Base-by-base conservation (phyloP, 1,140 invertebrate species). In the Bombus pascuorum region DNA sequence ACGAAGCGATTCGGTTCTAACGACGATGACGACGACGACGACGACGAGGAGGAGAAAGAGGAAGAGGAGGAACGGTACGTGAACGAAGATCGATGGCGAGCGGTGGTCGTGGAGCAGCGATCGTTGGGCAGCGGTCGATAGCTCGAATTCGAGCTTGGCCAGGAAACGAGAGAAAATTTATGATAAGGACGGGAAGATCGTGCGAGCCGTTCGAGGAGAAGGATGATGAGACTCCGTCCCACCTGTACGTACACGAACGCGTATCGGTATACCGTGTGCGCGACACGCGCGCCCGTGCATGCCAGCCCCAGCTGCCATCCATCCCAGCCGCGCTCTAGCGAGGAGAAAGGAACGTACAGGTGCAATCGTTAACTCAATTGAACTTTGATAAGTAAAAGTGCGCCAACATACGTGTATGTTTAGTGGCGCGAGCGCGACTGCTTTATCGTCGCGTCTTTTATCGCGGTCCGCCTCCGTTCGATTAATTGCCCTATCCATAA, bases 291-390 rank as follows among this genome's bases (percentile, higher is more conserved):
- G 79, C 86, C 65, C 72, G 75, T 81, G 78, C 77, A 39, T 59
- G 74, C 32, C 25, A 37, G 85, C 15, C 66, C 87, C 89, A 90
- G 89, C 89, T 90, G 89, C 89, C 88, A 73, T 42, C 70, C 68
- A 71, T 86, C 57, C 79, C 44, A 25, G 37, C 37, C 68, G 37
- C 68, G 75, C 79, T 81, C 89, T 83, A 86, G 39, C 86, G n/a
- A 80, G 87, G 88, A 90, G 88, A 89, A 90, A 90, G 86, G 88
- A 66, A 90, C 88, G 83, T 90, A 90, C 89, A 90, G 89, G 88
- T 90, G 89, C 89, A 76, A 90, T 90, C 89, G 80, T 90, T 90
- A 85, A 87, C 53, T 90, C 89, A 87, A 90, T 90, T 90, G 89
- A 86, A 90, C 81, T 87, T 86, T 89, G 86, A 90, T 90, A 87